Evolutionary conservation across 1,140 invertebrate genomes (phyloP).

Genomic region (Tetragnatha versicolor): DNA sequence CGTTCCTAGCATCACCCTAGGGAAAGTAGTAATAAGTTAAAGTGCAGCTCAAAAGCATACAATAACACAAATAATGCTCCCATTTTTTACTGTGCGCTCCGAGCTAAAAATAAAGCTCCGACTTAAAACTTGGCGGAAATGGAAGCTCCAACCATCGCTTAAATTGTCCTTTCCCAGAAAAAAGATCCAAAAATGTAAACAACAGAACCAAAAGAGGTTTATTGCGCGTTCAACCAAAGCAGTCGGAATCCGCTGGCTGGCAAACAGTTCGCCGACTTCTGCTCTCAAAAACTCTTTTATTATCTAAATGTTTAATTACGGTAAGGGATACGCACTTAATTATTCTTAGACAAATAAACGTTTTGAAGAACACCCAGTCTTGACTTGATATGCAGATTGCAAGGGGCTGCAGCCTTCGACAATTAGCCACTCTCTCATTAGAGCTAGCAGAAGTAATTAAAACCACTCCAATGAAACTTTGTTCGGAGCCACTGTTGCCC

Average conservation of each 20-base stretch:
- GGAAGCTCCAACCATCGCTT: not conserved
- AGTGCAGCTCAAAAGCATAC: not conserved
- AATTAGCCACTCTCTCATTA: conserved; percentile 30
- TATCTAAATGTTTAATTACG: conserved; percentile 49
- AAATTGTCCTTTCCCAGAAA: not conserved
- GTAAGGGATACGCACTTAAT: conserved; percentile 43
- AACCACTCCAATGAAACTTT: conserved; percentile 17
- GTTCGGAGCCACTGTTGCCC: not conserved
- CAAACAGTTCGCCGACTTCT: not conserved
- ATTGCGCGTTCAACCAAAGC: not conserved
- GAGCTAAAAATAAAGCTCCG: conserved; percentile 2
- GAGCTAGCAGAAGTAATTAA: conserved; percentile 29
- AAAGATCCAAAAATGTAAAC: not conserved
- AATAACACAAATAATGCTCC: conserved; percentile 16
- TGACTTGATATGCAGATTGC: not conserved
- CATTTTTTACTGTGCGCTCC: not conserved
- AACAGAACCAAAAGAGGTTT: conserved; percentile 21
- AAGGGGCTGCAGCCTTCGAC: not conserved
- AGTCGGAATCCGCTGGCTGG: not conserved
- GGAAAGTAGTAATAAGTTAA: not conserved
- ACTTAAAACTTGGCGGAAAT: not conserved
- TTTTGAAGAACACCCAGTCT: conserved; percentile 16
- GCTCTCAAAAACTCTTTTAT: conserved; percentile 8
- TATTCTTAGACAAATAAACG: conserved; percentile 45
- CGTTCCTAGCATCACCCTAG: not conserved